Percentiles rank a stretch among this genome's conserved stretches.
Evolutionary conservation across 1,140 invertebrate genomes (phyloP).

Genomic region (Dendrolimus punctatus): DNA sequence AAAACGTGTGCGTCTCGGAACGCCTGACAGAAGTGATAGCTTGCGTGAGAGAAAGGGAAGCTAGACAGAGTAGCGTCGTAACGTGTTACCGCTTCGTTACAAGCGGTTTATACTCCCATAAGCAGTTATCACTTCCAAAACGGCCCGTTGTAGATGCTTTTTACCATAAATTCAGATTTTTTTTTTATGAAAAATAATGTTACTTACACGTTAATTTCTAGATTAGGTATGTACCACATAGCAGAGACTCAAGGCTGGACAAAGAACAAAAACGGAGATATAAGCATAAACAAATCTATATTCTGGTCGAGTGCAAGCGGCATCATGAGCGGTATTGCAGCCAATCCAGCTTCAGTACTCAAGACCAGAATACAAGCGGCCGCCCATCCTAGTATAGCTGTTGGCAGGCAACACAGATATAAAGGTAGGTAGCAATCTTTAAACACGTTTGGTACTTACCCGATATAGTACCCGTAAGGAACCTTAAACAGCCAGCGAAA

Average conservation of each 20-base stretch:
- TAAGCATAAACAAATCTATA: constrained; percentile 78
- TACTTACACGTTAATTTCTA: constrained; percentile 18
- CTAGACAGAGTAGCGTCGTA: too few species aligned
- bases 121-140: too few species aligned
- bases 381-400: constrained; percentile 83
- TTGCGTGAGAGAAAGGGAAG: too few species aligned
- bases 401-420: constrained; percentile 90
- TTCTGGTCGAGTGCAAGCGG: constrained; percentile 82
- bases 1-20: too few species aligned
- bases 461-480: too few species aligned
- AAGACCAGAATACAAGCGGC: constrained; percentile 91
- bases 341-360: constrained; percentile 87
- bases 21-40: too few species aligned
- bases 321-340: constrained; percentile 79
- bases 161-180: too few species aligned
- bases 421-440: constrained; percentile 27
- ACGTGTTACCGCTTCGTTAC: too few species aligned
- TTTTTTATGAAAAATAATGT: too few species aligned
- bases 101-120: too few species aligned
- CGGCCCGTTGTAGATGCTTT: not conserved
- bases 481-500: too few species aligned
- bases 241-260: constrained; percentile 82
- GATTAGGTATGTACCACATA: constrained; percentile 84
- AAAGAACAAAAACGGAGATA: constrained; percentile 79
- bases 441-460: too few species aligned